phyloP scores from a whole-genome alignment of 2,113 vertebrate genomes.

The Platichthys stellatus region DNA sequence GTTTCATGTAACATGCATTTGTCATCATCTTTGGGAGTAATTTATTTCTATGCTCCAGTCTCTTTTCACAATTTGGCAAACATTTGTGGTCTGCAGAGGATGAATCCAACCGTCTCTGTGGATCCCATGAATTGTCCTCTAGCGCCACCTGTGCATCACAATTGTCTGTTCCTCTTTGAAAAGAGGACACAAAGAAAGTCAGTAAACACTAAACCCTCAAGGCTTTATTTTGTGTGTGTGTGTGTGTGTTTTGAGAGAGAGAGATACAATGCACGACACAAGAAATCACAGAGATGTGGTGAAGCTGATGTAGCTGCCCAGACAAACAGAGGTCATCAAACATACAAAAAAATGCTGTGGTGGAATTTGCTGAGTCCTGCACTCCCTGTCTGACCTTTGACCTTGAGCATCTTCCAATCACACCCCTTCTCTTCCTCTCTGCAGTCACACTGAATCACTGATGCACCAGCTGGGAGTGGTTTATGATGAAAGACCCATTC shows the following conservation, averaged over 20 bases:
- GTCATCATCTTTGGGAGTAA: too few species aligned
- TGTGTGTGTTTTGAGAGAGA: background rate
- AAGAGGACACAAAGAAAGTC: background rate
- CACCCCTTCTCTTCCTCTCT: background rate
- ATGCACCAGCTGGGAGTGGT: background rate
- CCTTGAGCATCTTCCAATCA: background rate
- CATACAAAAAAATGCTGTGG: constrained; percentile 3
- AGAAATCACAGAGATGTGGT: background rate
- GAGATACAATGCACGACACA: background rate
- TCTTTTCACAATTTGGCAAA: too few species aligned
- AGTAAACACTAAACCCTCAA: background rate
- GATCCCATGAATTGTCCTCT: too few species aligned
- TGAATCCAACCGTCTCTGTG: too few species aligned
- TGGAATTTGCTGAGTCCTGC: constrained; percentile 20
- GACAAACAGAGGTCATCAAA: constrained; percentile 9
- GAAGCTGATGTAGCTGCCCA: background rate
- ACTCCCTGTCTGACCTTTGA: constrained; percentile 15
- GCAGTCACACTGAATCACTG: background rate
- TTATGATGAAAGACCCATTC: background rate
- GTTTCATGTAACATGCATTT: too few species aligned
- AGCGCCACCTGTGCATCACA: background rate
- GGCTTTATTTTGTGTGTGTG: background rate
- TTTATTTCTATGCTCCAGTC: too few species aligned
- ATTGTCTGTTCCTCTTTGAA: background rate
- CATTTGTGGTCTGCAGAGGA: too few species aligned